A percentile compares a stretch with the other conserved stretches of the same genome.
phyloP scores from a whole-genome alignment of 2,113 vertebrate species.

The Regulus satrapa region DNA sequence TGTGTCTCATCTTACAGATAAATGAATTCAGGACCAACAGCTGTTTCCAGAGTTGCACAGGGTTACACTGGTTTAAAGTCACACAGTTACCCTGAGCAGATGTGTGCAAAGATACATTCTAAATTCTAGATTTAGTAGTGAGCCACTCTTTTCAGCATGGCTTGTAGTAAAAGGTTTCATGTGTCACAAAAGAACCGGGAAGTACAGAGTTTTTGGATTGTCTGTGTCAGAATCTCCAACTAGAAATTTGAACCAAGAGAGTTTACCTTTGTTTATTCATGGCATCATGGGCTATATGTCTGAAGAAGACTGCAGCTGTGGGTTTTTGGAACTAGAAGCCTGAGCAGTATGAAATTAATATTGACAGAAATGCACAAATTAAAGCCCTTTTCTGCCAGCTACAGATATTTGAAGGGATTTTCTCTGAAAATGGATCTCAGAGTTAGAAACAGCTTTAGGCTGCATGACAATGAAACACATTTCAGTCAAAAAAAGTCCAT shows the following conservation, averaged over 20 bases:
- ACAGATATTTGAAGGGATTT: not conserved
- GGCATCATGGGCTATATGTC: not conserved
- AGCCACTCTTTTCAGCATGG: not conserved
- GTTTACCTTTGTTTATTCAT: not conserved
- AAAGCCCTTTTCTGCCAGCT: not conserved
- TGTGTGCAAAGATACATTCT: not conserved
- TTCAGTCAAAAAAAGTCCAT: not conserved
- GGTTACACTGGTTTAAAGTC: not conserved
- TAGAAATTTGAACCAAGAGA: not conserved
- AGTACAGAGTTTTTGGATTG: fast-evolving
- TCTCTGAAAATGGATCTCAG: not conserved
- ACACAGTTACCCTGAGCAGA: not conserved
- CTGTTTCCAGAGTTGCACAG: not conserved
- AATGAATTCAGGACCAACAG: not conserved
- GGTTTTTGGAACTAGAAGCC: not conserved
- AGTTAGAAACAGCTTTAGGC: not conserved
- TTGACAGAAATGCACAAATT: not conserved
- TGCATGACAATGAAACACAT: not conserved
- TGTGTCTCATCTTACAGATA: not conserved
- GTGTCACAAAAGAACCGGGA: not conserved
- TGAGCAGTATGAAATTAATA: not conserved
- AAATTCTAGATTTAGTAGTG: not conserved
- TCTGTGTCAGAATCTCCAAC: not conserved
- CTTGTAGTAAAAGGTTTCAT: not conserved
- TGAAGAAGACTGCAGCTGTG: not conserved